These are phyloP conservation scores for Erpetoichthys calabaricus DNA, from an alignment of 2,797 vertebrate genomes.

Conservation along the genomic window DNA sequence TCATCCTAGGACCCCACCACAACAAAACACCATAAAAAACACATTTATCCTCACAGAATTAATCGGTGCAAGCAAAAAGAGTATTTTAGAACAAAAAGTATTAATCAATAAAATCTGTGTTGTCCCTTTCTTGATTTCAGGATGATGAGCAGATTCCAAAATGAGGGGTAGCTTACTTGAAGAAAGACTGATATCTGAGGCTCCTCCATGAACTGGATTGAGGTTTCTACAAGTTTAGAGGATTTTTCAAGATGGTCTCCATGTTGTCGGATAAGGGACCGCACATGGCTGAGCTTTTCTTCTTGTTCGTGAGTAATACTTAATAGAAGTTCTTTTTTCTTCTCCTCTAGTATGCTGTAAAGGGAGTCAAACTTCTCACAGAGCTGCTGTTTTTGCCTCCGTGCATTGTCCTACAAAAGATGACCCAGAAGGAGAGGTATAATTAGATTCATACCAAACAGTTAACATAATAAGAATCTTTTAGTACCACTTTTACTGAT, in stretches of 20 bases:
- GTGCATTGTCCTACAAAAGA: conserved; percentile 55
- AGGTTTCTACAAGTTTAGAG: conserved; percentile 66
- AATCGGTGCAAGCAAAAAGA: too few species aligned
- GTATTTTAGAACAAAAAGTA: too few species aligned
- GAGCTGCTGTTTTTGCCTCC: conserved; percentile 57
- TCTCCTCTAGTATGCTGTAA: conserved; percentile 63
- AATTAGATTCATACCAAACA: neutral
- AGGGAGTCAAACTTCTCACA: conserved; percentile 51
- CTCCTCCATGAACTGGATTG: conserved; percentile 77
- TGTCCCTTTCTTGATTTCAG: too few species aligned
- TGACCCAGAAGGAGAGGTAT: neutral
- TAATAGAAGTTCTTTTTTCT: conserved; percentile 67
- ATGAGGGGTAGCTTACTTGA: conserved; percentile 40
- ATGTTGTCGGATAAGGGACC: conserved; percentile 57
- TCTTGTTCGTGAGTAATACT: conserved; percentile 59
- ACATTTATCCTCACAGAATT: too few species aligned
- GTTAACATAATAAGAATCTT: neutral
- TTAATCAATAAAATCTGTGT: too few species aligned
- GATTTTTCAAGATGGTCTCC: conserved; percentile 64
- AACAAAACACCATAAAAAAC: too few species aligned
- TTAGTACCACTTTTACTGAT: conserved; percentile 2
- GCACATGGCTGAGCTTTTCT: conserved; percentile 51
- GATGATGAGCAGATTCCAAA: too few species aligned
- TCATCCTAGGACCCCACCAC: too few species aligned
- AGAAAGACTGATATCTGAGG: conserved; percentile 70